Evolutionary conservation across 2,113 vertebrate genomes (phyloP).

Genomic region (Ictalurus punctatus): DNA sequence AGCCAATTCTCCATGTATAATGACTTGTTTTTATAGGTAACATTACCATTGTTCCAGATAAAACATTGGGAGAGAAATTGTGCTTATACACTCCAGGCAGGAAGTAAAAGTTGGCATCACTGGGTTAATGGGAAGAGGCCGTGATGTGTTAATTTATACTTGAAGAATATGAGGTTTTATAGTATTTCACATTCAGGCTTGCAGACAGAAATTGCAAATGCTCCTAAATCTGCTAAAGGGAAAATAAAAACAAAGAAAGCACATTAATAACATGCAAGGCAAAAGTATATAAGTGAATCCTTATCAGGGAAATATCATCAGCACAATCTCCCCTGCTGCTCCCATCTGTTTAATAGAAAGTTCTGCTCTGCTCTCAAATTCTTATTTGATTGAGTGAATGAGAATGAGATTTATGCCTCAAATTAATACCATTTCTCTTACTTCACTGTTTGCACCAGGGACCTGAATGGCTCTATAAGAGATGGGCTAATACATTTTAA

Average conservation of each 20-base stretch:
- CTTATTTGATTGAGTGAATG: constrained; percentile 70
- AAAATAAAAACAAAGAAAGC: constrained; percentile 22
- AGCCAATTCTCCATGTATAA: too few relatives aligned
- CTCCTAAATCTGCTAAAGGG: neutral
- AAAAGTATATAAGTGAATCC: constrained; percentile 5
- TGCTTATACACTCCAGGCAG: too few relatives aligned
- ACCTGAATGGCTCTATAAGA: constrained; percentile 73
- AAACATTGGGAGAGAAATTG: too few relatives aligned
- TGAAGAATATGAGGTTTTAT: neutral
- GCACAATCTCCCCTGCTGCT: neutral
- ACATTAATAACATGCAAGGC: neutral
- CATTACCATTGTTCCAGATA: too few relatives aligned
- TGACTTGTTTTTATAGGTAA: too few relatives aligned
- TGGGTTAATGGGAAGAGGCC: neutral
- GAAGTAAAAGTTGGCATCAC: too few relatives aligned
- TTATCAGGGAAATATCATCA: constrained; percentile 11
- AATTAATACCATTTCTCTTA: constrained; percentile 72
- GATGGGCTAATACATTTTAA: constrained; percentile 69
- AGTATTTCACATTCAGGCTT: constrained; percentile 6
- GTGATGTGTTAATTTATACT: neutral
- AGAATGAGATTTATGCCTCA: constrained; percentile 73
- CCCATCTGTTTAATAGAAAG: constrained; percentile 63
- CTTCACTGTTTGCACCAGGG: constrained; percentile 72
- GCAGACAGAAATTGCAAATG: constrained; percentile 5
- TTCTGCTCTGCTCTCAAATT: constrained; percentile 57